Evolutionary conservation across 2,888 invertebrate genomes (phyloP).

Genomic region (Lycophotia porphyrea): DNA sequence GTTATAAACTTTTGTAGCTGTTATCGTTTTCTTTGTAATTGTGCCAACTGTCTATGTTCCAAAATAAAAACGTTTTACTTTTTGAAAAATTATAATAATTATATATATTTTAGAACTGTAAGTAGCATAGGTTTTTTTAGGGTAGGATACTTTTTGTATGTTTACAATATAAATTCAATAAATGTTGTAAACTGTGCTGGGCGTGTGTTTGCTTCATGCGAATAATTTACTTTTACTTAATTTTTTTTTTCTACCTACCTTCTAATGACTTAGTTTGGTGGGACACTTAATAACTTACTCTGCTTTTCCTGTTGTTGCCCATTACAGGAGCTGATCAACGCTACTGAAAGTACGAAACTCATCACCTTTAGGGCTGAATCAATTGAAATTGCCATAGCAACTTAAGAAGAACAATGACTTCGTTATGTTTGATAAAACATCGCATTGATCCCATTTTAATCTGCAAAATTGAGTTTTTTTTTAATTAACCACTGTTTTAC

Average conservation of each 20-base stretch:
- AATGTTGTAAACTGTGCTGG: conserved; percentile 1
- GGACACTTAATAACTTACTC: not conserved
- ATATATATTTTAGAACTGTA: no score
- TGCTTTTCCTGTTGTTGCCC: not conserved
- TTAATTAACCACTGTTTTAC: not conserved
- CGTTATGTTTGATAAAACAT: not conserved
- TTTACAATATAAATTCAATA: not conserved
- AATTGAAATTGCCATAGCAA: not conserved
- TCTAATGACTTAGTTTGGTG: not conserved
- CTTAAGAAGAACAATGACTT: no score
- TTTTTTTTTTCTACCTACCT: not conserved
- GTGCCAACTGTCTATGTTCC: no score
- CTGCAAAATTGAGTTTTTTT: not conserved
- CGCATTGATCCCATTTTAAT: not conserved
- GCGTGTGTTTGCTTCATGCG: not conserved
- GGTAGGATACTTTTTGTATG: not conserved
- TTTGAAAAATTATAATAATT: no score
- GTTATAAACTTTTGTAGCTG: no score
- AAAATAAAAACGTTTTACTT: no score
- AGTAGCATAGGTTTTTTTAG: no score
- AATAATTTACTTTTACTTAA: not conserved
- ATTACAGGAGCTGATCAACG: not conserved
- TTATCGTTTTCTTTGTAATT: no score
- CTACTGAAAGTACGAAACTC: not conserved
- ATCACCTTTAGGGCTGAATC: not conserved